phyloP scores from a whole-genome alignment of 2,797 vertebrate genomes.

The Megalops cyprinoides region DNA sequence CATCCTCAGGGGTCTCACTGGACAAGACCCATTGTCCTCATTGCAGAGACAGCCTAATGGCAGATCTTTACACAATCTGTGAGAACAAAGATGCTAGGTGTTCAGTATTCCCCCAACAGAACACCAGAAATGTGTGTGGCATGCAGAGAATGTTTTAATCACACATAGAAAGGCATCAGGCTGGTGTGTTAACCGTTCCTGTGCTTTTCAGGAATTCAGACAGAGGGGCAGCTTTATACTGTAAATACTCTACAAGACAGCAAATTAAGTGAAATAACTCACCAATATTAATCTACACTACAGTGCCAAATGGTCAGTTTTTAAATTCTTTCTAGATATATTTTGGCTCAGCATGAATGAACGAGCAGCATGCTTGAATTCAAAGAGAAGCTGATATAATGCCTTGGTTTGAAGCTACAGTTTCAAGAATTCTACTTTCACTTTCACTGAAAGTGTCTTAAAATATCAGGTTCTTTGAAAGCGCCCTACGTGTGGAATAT shows the following conservation, averaged over 20 bases:
- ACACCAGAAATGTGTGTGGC: background rate
- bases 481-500: too few relatives aligned
- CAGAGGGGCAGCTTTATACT: too few relatives aligned
- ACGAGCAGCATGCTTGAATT: background rate
- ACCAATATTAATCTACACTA: too few relatives aligned
- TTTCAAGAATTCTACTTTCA: background rate
- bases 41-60: slow-evolving; percentile 2
- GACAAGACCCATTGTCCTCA: too few relatives aligned
- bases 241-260: too few relatives aligned
- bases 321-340: background rate
- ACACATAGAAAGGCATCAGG: background rate
- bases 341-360: too few relatives aligned
- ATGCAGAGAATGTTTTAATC: background rate
- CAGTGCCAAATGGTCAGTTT: too few relatives aligned
- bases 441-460: background rate
- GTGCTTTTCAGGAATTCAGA: too few relatives aligned
- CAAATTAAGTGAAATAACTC: too few relatives aligned
- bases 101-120: background rate
- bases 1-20: background rate
- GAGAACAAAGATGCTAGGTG: background rate
- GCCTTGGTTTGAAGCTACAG: background rate
- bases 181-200: background rate
- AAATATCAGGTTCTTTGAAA: background rate
- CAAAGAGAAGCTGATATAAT: background rate
- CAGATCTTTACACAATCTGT: background rate